Evolutionary conservation across 2,888 invertebrate species (phyloP).

Genomic region (Punctoribates punctum): DNA sequence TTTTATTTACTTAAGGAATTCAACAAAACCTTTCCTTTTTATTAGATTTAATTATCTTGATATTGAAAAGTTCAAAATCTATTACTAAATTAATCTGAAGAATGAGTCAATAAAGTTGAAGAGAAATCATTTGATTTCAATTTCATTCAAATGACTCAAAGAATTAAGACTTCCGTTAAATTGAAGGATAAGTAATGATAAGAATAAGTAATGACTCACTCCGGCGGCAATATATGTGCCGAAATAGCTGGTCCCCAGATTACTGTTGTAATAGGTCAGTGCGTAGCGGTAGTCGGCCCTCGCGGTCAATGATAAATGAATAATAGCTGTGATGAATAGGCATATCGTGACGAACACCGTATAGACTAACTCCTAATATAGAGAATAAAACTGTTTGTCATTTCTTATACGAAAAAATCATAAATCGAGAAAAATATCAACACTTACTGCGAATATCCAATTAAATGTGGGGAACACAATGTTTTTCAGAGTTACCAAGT

Average conservation of each 20-base stretch:
- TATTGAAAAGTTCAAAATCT: no score
- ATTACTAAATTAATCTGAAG: no score
- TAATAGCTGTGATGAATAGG: conserved; percentile 75
- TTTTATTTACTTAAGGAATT: no score
- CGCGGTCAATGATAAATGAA: conserved; percentile 62
- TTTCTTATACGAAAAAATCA: not conserved
- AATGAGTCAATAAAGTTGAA: no score
- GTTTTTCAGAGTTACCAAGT: conserved; percentile 48
- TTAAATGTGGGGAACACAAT: conserved; percentile 45
- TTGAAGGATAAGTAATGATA: no score
- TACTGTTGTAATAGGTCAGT: conserved; percentile 43
- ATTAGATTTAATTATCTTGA: no score
- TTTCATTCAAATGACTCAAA: no score
- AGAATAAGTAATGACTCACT: conserved; percentile 43
- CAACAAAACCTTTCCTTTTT: no score
- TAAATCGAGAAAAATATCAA: not conserved
- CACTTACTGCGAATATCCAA: conserved; percentile 49
- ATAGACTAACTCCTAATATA: conserved; percentile 71
- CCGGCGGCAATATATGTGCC: conserved; percentile 49
- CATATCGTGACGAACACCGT: conserved; percentile 66
- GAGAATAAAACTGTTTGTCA: not conserved
- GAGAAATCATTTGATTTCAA: no score
- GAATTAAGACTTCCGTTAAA: no score
- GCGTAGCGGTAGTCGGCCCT: conserved; percentile 46
- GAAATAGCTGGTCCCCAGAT: conserved; percentile 44